These are phyloP conservation scores for Electrona antarctica DNA, from an alignment of 2,113 vertebrate genomes.

Conservation along the genomic window DNA sequence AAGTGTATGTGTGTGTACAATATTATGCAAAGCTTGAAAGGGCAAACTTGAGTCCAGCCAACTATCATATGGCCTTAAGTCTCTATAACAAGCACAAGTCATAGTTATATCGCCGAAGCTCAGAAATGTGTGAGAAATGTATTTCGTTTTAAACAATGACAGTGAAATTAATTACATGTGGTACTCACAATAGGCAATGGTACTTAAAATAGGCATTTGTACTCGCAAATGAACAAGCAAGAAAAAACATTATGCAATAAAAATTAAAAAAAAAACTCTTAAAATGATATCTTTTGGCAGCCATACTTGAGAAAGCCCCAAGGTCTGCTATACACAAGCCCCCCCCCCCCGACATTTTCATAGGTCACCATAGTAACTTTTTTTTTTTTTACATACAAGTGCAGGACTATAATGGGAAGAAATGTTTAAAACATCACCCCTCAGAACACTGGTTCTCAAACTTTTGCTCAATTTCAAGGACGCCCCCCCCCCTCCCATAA, in stretches of 20 bases:
- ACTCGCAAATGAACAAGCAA: conserved; percentile 28
- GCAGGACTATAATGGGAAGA: conserved; percentile 18
- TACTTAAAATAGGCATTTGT: conserved; percentile 59
- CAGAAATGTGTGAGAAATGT: conserved; percentile 34
- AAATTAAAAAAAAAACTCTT: not conserved
- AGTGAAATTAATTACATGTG: conserved; percentile 69
- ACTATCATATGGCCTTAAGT: conserved; percentile 14
- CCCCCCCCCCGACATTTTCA: conserved; percentile 44
- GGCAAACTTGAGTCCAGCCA: conserved; percentile 39
- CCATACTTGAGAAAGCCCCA: conserved; percentile 32
- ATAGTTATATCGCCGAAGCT: conserved; percentile 31
- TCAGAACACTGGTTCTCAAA: conserved; percentile 8
- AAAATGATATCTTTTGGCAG: conserved; percentile 46
- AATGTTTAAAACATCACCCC: not conserved
- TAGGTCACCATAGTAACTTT: conserved; percentile 19
- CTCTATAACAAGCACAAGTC: conserved; percentile 20
- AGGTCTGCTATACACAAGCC: conserved; percentile 26
- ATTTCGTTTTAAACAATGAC: conserved; percentile 38
- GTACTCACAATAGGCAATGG: conserved; percentile 64
- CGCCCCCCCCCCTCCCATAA: too few species aligned
- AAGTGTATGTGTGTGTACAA: not conserved
- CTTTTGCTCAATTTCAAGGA: too few species aligned
- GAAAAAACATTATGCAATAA: conserved; percentile 36
- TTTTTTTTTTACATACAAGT: conserved; percentile 34
- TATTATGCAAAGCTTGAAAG: conserved; percentile 3